phyloP scores from a whole-genome alignment of 2,113 vertebrate genomes.

The Nannobrachium achirus region DNA sequence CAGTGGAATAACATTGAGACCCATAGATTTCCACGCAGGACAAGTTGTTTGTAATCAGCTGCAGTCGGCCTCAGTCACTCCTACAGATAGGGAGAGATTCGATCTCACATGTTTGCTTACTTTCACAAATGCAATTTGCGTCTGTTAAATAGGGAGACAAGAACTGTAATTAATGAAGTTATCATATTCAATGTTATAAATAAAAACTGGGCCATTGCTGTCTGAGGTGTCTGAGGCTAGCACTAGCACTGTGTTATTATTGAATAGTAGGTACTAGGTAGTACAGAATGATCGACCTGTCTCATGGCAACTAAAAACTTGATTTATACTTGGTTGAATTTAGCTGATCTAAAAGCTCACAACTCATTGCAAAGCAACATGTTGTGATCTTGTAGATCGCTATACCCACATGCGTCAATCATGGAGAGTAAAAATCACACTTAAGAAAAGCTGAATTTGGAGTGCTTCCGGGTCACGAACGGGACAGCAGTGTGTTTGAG shows the following conservation, averaged over 20 bases:
- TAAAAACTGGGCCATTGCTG: not conserved
- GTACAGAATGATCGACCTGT: no score
- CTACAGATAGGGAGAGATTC: not conserved
- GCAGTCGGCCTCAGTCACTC: not conserved
- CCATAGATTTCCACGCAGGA: not conserved
- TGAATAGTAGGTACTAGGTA: not conserved
- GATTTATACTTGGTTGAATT: no score
- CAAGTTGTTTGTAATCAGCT: not conserved
- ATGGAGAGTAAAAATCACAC: no score
- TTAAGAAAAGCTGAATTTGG: no score
- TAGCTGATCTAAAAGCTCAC: no score
- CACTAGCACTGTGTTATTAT: not conserved
- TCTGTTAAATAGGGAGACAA: not conserved
- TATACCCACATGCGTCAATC: no score
- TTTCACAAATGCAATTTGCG: constrained; percentile 5
- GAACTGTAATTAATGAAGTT: not conserved
- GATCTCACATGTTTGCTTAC: constrained; percentile 20
- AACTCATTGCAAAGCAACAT: no score
- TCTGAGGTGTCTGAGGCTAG: not conserved
- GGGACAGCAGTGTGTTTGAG: no score
- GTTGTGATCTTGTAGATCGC: no score
- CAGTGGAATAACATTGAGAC: constrained; percentile 11
- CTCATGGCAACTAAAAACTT: no score
- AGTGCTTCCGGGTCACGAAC: no score
- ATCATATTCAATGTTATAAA: not conserved